Conservation (phyloP, 2,888 invertebrate species). For the Cetonia aurata region DNA sequence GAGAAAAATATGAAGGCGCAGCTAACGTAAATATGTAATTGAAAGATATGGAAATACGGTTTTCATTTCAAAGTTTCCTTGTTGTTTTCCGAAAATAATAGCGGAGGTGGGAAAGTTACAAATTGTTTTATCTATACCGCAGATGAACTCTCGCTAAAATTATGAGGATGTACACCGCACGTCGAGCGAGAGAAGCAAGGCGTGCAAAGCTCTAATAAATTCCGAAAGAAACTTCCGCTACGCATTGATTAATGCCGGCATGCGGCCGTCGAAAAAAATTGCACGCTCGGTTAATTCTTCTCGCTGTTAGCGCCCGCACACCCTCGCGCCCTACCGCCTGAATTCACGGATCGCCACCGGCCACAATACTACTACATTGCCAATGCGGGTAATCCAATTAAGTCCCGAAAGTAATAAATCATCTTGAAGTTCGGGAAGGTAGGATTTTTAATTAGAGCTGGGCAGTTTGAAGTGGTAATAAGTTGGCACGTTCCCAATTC, state of each 20-base stretch:
- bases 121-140: neutral
- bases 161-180: neutral
- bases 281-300: slow-evolving; percentile 34
- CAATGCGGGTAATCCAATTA: slow-evolving; percentile 44
- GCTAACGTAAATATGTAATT: too few species aligned
- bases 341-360: slow-evolving; percentile 23
- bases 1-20: too few species aligned
- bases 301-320: slow-evolving; percentile 9
- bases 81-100: too few species aligned
- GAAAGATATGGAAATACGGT: too few species aligned
- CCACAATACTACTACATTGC: slow-evolving; percentile 25
- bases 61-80: too few species aligned
- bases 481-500: slow-evolving; percentile 46
- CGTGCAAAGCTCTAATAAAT: slow-evolving; percentile 6
- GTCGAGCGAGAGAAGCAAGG: neutral
- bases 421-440: slow-evolving; percentile 47
- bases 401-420: slow-evolving; percentile 41
- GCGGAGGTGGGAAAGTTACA: neutral
- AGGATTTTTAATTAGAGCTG: slow-evolving; percentile 47
- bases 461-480: slow-evolving; percentile 48
- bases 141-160: slow-evolving; percentile 2
- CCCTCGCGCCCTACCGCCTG: neutral
- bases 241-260: slow-evolving; percentile 24
- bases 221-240: slow-evolving; percentile 10
- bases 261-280: slow-evolving; percentile 20